These are phyloP conservation scores for Hippoglossus hippoglossus DNA, from an alignment of 2,797 vertebrate species.

Conservation along the genomic window DNA sequence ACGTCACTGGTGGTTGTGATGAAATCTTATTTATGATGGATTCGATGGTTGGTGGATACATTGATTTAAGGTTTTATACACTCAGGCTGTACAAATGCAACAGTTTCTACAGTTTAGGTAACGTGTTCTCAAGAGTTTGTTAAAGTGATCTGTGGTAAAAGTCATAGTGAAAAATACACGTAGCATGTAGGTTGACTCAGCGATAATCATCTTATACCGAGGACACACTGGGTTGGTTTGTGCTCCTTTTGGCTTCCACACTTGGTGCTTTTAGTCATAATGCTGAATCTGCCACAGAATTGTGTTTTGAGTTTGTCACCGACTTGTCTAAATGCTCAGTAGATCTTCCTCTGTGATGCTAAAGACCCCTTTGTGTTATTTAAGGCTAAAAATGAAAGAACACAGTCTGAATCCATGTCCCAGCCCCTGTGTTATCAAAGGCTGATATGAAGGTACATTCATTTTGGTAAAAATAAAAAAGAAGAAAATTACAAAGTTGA, in stretches of 20 bases:
- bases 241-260: constrained; percentile 35
- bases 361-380: constrained; percentile 73
- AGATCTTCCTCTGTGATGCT: constrained; percentile 52
- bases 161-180: neutral
- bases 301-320: constrained; percentile 40
- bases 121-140: constrained; percentile 32
- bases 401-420: constrained; percentile 67
- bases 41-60: constrained; percentile 49
- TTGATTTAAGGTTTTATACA: constrained; percentile 35
- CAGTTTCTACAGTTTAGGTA: constrained; percentile 50
- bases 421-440: constrained; percentile 73
- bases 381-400: constrained; percentile 81
- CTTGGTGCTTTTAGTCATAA: constrained; percentile 34
- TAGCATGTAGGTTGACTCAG: constrained; percentile 16
- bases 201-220: constrained; percentile 8
- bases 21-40: neutral
- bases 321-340: constrained; percentile 55
- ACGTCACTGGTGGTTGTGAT: constrained; percentile 46
- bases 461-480: constrained; percentile 58
- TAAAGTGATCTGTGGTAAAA: constrained; percentile 12
- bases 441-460: constrained; percentile 86
- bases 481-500: constrained; percentile 39
- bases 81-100: constrained; percentile 38
- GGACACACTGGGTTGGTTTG: constrained; percentile 26
- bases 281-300: constrained; percentile 25